Conservation (phyloP, 2,888 invertebrate species). For the Ophraella communa region DNA sequence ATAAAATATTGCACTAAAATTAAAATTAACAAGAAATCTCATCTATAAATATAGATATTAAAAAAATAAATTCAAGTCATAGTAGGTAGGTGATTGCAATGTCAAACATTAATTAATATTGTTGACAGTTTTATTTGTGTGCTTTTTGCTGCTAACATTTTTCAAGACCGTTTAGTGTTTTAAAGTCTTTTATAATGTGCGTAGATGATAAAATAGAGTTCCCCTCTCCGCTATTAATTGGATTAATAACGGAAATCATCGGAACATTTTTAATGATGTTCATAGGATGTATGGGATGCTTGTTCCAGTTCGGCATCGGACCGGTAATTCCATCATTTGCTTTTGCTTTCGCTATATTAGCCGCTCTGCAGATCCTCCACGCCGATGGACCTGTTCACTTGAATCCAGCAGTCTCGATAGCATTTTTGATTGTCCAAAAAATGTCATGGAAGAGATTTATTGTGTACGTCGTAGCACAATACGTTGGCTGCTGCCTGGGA, state of each 20-base stretch:
- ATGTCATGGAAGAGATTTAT: slow-evolving; percentile 28
- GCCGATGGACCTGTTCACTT: slow-evolving; percentile 33
- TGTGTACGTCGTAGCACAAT: slow-evolving; percentile 33
- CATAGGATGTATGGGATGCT: slow-evolving; percentile 34
- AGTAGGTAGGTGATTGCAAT: too few relatives aligned
- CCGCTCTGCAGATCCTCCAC: slow-evolving; percentile 28
- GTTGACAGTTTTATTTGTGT: too few relatives aligned
- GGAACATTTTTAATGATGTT: slow-evolving; percentile 6
- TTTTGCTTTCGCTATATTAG: slow-evolving; percentile 32
- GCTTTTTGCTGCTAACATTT: too few relatives aligned
- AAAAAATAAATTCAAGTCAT: too few relatives aligned
- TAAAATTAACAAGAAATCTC: too few relatives aligned
- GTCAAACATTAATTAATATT: too few relatives aligned
- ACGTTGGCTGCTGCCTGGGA: slow-evolving; percentile 32
- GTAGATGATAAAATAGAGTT: neutral
- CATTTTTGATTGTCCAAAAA: slow-evolving; percentile 26
- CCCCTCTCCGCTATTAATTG: neutral
- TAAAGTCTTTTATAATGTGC: neutral
- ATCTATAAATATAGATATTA: too few relatives aligned
- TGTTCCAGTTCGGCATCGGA: slow-evolving; percentile 17
- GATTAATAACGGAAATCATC: slow-evolving; percentile 3
- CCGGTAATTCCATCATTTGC: slow-evolving; percentile 33
- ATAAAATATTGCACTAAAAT: too few relatives aligned
- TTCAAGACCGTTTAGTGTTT: too few relatives aligned
- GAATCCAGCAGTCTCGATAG: slow-evolving; percentile 36